Evolutionary conservation across 2,797 vertebrate genomes (phyloP).

Genomic region (Novumbra hubbsi): DNA sequence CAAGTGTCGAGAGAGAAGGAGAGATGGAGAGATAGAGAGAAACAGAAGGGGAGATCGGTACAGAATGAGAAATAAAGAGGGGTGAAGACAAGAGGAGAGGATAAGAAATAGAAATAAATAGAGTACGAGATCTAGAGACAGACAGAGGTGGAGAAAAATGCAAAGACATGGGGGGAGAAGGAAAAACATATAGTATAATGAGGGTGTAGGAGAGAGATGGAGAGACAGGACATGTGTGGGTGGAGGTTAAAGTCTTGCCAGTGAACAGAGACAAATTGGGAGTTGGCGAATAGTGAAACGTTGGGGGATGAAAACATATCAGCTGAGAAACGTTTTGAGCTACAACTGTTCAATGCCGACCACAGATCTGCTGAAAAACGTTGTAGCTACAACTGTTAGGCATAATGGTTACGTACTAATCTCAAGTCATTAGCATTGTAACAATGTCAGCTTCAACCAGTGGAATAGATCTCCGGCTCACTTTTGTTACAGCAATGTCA

Average conservation of each 20-base stretch:
- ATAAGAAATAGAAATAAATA: conserved; percentile 31
- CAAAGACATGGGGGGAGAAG: conserved; percentile 2
- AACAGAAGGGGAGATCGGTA: conserved; percentile 18
- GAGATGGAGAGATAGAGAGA: conserved; percentile 24
- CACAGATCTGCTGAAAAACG: too few relatives aligned
- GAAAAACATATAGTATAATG: background rate
- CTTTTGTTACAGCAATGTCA: too few relatives aligned
- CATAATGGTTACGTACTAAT: too few relatives aligned
- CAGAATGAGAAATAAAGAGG: conserved; percentile 5
- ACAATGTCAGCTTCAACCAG: too few relatives aligned
- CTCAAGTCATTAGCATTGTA: too few relatives aligned
- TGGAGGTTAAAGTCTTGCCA: background rate
- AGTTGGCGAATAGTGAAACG: background rate
- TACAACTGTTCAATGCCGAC: too few relatives aligned
- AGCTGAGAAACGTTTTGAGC: background rate
- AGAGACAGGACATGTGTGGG: background rate
- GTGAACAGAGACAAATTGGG: conserved; percentile 25
- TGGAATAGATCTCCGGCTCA: too few relatives aligned
- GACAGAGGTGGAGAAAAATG: conserved; percentile 8
- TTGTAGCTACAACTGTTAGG: too few relatives aligned
- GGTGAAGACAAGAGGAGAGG: conserved; percentile 20
- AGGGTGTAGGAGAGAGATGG: background rate
- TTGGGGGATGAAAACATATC: background rate
- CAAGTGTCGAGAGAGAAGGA: conserved; percentile 36
- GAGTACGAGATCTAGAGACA: conserved; percentile 22